phyloP scores from a whole-genome alignment of 2,888 invertebrate species.

The Patella ulyssiponensis region DNA sequence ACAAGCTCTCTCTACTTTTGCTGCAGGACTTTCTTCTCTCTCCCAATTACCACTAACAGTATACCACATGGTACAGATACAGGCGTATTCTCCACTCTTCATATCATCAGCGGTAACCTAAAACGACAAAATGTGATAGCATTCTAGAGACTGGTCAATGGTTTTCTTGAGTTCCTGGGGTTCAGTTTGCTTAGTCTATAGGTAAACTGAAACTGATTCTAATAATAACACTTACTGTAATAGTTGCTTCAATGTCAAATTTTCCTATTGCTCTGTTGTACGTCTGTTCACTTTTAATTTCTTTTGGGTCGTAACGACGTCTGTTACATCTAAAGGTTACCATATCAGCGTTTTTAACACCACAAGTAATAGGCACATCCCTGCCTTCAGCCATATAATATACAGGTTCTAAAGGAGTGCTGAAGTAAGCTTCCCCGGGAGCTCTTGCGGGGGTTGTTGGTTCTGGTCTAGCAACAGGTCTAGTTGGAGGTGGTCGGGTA shows the following conservation, averaged over 20 bases:
- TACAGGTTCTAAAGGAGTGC: background rate
- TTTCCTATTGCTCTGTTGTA: background rate
- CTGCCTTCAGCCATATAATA: background rate
- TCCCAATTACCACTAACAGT: constrained; percentile 5
- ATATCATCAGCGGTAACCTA: background rate
- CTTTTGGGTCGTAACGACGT: background rate
- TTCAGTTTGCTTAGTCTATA: background rate
- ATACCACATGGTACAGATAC: constrained; percentile 7
- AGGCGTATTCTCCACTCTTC: background rate
- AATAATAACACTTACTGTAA: background rate
- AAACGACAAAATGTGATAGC: no score
- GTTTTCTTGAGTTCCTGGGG: background rate
- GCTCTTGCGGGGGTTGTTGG: background rate
- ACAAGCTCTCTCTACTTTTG: background rate
- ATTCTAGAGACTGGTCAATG: no score
- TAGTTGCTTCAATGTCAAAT: background rate
- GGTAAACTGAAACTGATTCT: background rate
- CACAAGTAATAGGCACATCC: background rate
- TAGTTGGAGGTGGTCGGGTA: background rate
- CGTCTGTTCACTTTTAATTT: background rate
- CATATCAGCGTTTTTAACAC: constrained; percentile 4
- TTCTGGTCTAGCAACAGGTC: background rate
- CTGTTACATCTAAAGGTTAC: background rate
- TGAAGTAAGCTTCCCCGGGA: constrained; percentile 3
- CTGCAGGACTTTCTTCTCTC: background rate